A percentile compares a stretch with the other conserved stretches of the same genome.
These are phyloP conservation scores for Myzus persicae DNA, from an alignment of 1,140 invertebrate species.

Conservation along the genomic window DNA sequence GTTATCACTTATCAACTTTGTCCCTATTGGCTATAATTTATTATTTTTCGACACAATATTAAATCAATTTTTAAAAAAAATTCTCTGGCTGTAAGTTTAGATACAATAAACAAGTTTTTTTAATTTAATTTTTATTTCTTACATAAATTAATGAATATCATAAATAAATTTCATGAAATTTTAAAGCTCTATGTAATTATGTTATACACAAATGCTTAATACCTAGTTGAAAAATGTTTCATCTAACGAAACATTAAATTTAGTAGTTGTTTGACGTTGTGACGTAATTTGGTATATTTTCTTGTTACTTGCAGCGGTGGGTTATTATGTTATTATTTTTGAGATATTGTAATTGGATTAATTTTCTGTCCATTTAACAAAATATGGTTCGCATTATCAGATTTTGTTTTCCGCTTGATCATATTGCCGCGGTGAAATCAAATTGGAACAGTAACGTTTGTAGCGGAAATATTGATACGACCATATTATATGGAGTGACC, in stretches of 20 bases:
- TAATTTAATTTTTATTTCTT: too few species aligned
- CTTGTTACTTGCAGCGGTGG: background rate
- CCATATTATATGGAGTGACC: background rate
- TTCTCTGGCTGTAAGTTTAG: too few species aligned
- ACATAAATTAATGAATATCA: too few species aligned
- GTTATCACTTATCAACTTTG: too few species aligned
- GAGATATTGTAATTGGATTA: background rate
- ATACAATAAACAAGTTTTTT: too few species aligned
- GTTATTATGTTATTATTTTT: background rate
- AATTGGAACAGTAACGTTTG: background rate
- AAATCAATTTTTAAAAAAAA: too few species aligned
- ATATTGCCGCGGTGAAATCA: background rate
- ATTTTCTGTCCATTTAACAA: constrained; percentile 6
- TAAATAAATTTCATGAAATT: too few species aligned
- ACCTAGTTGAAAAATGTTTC: background rate
- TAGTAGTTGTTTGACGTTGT: background rate
- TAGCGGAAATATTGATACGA: background rate
- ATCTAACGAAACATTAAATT: background rate
- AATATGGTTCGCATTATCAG: background rate
- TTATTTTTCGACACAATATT: too few species aligned
- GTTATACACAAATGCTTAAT: too few species aligned
- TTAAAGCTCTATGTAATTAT: too few species aligned
- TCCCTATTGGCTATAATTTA: too few species aligned
- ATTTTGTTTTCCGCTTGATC: background rate
- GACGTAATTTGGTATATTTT: background rate